These are phyloP conservation scores for Prosopocoilus inquinatus DNA, from an alignment of 2,888 invertebrate species.

Conservation along the genomic window DNA sequence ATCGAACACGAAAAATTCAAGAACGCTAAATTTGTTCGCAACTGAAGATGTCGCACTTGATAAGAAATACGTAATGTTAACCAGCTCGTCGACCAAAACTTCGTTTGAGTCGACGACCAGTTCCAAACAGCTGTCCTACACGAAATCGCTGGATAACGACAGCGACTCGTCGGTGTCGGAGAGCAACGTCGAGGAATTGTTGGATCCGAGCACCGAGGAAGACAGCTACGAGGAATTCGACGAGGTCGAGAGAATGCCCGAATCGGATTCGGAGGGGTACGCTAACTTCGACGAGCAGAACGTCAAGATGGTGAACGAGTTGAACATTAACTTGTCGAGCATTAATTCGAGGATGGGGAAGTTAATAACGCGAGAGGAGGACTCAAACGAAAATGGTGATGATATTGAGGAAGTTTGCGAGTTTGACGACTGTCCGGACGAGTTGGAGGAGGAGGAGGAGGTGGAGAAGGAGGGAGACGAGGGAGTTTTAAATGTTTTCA, in stretches of 20 bases:
- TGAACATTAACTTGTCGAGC: conserved; percentile 36
- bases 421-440: conserved; percentile 14
- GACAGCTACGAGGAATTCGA: conserved; percentile 42
- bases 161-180: conserved; percentile 50
- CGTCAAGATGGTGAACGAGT: conserved; percentile 30
- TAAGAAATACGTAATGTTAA: too few species aligned
- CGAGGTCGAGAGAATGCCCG: conserved; percentile 47
- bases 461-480: conserved; percentile 33
- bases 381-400: conserved; percentile 24
- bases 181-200: conserved; percentile 48
- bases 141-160: conserved; percentile 48
- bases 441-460: conserved; percentile 32
- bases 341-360: conserved; percentile 25
- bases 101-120: conserved; percentile 47
- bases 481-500: conserved; percentile 37
- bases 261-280: conserved; percentile 50
- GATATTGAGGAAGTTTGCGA: conserved; percentile 28
- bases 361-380: conserved; percentile 27
- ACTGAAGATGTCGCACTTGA: too few species aligned
- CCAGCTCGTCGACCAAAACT: conserved; percentile 33
- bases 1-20: too few species aligned
- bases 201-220: conserved; percentile 41
- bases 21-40: too few species aligned
- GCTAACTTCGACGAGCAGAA: conserved; percentile 35
- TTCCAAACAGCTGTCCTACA: conserved; percentile 47